Base-by-base conservation (phyloP, 2,797 vertebrate species). In the Onychomys leucogaster region DNA sequence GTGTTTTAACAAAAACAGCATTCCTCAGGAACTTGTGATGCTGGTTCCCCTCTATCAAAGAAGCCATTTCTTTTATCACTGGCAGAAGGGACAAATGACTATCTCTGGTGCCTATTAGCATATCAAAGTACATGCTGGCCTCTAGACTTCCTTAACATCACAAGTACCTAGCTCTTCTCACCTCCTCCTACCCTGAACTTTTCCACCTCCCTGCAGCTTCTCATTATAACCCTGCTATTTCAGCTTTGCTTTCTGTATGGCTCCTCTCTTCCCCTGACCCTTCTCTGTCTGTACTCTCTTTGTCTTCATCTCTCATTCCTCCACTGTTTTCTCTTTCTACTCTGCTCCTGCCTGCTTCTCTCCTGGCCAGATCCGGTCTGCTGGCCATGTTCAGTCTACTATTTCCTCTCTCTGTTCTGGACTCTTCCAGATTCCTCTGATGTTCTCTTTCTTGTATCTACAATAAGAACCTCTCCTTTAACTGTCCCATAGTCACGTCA, bases 181-280 rank as follows among this genome's bases (percentile, higher is more conserved):
- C 43, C 16, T 21, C 10, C 6, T 17, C 19, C 5, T 13, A 61
- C 43, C 29, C 43, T 85, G 85, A 32, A 34, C 43, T 11, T 65
- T 19, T 85, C 59, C 6, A 85, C 19, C 32, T 67, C 63, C 19
- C 83, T n/a, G 41, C 0, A 46, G 37, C 16, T 32, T 84, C 37
- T 46, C 61, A 84, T 43, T 46, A 84, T 23, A 34, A 63, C 61
- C 61, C 29, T 23, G 29, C 61, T 84, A 7, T 34, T 46, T 46
- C 41, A 2, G 61, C 29, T 43, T 10, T 43, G 57, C 17, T 29
- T 27, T 84, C 16, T 63, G 41, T 32, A 19, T 34, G 59, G 27
- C 12, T 13, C 3, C 7, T 21, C 52, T 59, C 11, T 25, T 6
- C 34, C 9, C 52, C 25, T 16, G 1, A 41, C 10, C 0, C 17